Base-by-base conservation (phyloP, 1,140 invertebrate genomes). In the Meloidogyne chitwoodi region DNA sequence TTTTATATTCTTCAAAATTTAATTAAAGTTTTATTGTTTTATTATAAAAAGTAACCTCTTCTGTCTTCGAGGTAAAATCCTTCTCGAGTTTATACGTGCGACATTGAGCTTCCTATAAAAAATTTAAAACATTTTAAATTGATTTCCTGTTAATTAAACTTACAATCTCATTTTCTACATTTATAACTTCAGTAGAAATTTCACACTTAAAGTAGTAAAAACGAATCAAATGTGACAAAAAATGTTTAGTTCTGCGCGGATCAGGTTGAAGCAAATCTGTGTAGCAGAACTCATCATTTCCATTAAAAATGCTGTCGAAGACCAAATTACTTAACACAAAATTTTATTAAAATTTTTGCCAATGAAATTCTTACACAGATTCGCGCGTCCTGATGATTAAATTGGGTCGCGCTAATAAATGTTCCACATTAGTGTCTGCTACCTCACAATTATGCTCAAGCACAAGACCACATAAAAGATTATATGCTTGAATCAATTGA, bases 131-230 rank as follows among this genome's bases (percentile, higher is more conserved):
- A 48, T 22, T 41, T 41, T 56, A 0, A 48, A 48, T 1, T 19
- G 12, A 1, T 5, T n/a, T 56, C 5, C 0, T 61, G 11, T 72
- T n/a, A 24, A 29, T 14, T 24, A 14, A n/a, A 77, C 56, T 78
- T n/a, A 77, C 76, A 48, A 77, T 34, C 4, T 77, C 64, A 41
- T 68, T 77, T 24, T 63, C 74, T 16, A 75, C 48, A 24, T 19
- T 12, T 5, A 44, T 29, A 34, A 75, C 44, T n/a, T 77, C 34
- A 29, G 27, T 65, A 11, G 34, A 62, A 12, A 63, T 34, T 19
- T 77, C 76, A 38, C 76, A 77, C 22, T 77, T 77, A 24, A 72
- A 65, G 8, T 48, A 22, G 63, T 77, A 77, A 19, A 78, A 77
- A 16, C 56, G 31, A 22, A 77, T 77, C 4, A 77, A 65, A 16